Evolutionary conservation across 2,113 vertebrate species (phyloP).

Genomic region (Dascyllus trimaculatus): DNA sequence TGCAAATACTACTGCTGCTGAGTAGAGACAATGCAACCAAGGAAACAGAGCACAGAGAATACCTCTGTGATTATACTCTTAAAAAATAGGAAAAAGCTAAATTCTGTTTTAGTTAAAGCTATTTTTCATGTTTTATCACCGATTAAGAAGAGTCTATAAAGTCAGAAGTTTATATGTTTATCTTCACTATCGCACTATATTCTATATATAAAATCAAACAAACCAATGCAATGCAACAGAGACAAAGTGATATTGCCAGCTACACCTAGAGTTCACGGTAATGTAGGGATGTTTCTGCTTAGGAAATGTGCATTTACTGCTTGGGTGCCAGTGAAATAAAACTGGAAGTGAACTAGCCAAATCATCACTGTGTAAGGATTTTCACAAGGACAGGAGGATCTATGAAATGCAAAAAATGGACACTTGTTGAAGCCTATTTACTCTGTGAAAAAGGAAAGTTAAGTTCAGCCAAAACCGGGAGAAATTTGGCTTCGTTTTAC

Average conservation of each 20-base stretch:
- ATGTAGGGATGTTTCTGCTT: constrained; percentile 26
- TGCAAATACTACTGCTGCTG: constrained; percentile 53
- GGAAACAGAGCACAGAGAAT: constrained; percentile 39
- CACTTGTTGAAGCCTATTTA: neutral
- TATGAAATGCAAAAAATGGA: neutral
- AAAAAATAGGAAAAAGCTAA: neutral
- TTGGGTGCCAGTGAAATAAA: constrained; percentile 15
- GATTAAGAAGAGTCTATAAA: constrained; percentile 21
- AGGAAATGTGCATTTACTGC: constrained; percentile 12
- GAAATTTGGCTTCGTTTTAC: neutral
- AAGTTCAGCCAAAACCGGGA: neutral
- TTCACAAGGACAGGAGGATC: constrained; percentile 8
- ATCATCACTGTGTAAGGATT: constrained; percentile 55
- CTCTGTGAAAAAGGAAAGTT: constrained; percentile 3
- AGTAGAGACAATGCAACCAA: constrained; percentile 43
- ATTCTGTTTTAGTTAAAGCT: constrained; percentile 39
- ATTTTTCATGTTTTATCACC: constrained; percentile 47
- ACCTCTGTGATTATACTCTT: constrained; percentile 46
- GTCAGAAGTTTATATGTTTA: constrained; percentile 24
- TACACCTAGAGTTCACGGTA: constrained; percentile 6
- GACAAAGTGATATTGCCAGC: constrained; percentile 23
- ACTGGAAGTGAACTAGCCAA: constrained; percentile 48
- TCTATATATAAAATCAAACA: constrained; percentile 56
- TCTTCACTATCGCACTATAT: constrained; percentile 47
- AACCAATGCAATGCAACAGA: constrained; percentile 25